Evolutionary conservation across 2,888 invertebrate species (phyloP).

Genomic region (Liposcelis brunnea): DNA sequence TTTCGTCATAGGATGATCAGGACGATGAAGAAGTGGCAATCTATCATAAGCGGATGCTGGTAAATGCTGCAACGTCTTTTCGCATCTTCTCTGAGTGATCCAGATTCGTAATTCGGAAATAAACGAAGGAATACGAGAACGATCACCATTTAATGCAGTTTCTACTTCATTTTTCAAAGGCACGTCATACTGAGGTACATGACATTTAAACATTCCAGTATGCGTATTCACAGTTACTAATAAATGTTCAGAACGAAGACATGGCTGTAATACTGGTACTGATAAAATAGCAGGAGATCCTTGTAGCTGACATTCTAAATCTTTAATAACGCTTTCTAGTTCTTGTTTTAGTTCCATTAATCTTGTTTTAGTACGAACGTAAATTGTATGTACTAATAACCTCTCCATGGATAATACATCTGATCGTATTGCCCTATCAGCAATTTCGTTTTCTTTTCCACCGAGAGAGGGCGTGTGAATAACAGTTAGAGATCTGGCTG

Average conservation of each 20-base stretch:
- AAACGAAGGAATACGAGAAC: slow-evolving; percentile 42
- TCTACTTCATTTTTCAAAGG: slow-evolving; percentile 68
- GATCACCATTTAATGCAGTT: slow-evolving; percentile 57
- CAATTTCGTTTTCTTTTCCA: slow-evolving; percentile 49
- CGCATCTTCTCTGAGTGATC: slow-evolving; percentile 82
- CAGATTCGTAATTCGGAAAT: slow-evolving; percentile 65
- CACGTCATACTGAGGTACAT: slow-evolving; percentile 81
- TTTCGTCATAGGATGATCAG: slow-evolving; percentile 60
- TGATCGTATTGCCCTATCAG: slow-evolving; percentile 63
- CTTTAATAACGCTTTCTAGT: slow-evolving; percentile 48
- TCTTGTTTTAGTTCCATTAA: slow-evolving; percentile 66
- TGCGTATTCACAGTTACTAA: slow-evolving; percentile 88
- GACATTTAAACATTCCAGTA: slow-evolving; percentile 78
- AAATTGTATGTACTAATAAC: slow-evolving; percentile 68
- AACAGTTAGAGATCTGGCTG: slow-evolving; percentile 54
- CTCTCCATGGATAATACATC: slow-evolving; percentile 92
- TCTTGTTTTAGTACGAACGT: slow-evolving; percentile 73
- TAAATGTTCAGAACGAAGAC: slow-evolving; percentile 79
- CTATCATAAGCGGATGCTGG: slow-evolving; percentile 76
- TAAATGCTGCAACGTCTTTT: slow-evolving; percentile 85
- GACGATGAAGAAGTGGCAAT: slow-evolving; percentile 63
- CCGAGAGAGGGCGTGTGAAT: slow-evolving; percentile 49
- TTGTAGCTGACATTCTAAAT: slow-evolving; percentile 58
- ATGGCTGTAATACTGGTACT: slow-evolving; percentile 76
- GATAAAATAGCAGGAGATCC: slow-evolving; percentile 88